Conservation (phyloP, 2,797 vertebrate genomes). For the Xenops minutus region DNA sequence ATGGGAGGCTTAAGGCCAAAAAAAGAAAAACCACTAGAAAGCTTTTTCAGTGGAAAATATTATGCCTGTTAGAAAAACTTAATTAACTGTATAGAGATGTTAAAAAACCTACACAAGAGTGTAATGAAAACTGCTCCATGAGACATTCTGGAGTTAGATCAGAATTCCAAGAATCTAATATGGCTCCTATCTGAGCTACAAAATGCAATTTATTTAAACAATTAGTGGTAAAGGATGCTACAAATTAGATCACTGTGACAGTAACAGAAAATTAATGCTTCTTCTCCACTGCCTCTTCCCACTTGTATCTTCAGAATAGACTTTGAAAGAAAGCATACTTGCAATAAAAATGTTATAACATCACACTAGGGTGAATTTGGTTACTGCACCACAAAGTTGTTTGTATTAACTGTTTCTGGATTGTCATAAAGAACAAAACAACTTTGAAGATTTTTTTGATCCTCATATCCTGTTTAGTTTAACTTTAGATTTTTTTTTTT, state of each 20-base stretch:
- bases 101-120: conserved; percentile 1
- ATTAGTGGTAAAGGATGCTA: conserved; percentile 27
- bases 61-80: neutral
- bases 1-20: neutral
- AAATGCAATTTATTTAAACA: conserved; percentile 40
- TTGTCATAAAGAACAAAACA: neutral
- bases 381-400: neutral
- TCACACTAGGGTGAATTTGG: neutral
- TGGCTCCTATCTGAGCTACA: neutral
- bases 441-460: neutral
- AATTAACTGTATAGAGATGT: conserved; percentile 7
- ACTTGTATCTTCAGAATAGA: neutral
- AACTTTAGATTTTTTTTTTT: neutral
- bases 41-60: neutral
- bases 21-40: neutral
- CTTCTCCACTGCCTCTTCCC: neutral
- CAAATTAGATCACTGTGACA: conserved; percentile 34
- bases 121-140: neutral
- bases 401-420: neutral
- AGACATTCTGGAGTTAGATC: neutral
- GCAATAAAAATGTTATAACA: neutral
- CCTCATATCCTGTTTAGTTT: neutral
- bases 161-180: conserved; percentile 56
- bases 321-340: neutral
- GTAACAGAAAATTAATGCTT: neutral